Base-by-base conservation (phyloP, 2,113 vertebrate genomes). In the Entelurus aequoreus region DNA sequence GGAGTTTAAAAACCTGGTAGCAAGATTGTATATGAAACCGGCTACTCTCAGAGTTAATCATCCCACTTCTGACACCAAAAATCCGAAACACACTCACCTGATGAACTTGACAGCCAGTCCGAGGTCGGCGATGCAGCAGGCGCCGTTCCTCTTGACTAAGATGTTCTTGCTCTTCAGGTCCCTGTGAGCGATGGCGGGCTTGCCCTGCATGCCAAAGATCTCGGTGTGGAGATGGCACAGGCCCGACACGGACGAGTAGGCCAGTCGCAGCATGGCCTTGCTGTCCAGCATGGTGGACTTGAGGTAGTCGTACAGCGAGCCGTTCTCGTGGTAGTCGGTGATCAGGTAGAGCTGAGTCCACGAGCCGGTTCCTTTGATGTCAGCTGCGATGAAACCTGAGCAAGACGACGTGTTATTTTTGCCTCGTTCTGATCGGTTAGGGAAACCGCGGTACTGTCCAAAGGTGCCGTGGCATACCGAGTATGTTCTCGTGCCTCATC, bases 121-220 rank as follows among this genome's bases (percentile, higher is more conserved):
- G 40, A 99, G 86, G 80, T 99, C 96, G 12, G 96, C 96, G 68
- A 99, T 95, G 62, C 96, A 99, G 81, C 96, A 98, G 5, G 93
- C 92, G 36, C 95, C 96, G 0, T 98, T 98, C 82, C 94, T 93
- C 88, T 98, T 99, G 78, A 99, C 96, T 84, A 99, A 82, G 76
- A 99, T 94, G 72, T 99, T 99, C 83, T 99, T 99, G 69, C 95
- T 99, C 90, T 99, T 99, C 44, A 99, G 92, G 71, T 99, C 96
- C 48, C 96, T 87, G 80, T 99, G 96, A 62, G 96, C 94, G 53
- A 99, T 98, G 50, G 96, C 96, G 0, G 96, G 96, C 69, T 99
- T 99, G 68, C 95, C 96, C 84, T 98, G 94, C 9, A 95, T 99
- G 54, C 96, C 97, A 36, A 97, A 97, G 87, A 99, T 99, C 85